These are phyloP conservation scores for Drosophila paranaensis DNA, from an alignment of 2,888 invertebrate genomes.

Conservation along the genomic window DNA sequence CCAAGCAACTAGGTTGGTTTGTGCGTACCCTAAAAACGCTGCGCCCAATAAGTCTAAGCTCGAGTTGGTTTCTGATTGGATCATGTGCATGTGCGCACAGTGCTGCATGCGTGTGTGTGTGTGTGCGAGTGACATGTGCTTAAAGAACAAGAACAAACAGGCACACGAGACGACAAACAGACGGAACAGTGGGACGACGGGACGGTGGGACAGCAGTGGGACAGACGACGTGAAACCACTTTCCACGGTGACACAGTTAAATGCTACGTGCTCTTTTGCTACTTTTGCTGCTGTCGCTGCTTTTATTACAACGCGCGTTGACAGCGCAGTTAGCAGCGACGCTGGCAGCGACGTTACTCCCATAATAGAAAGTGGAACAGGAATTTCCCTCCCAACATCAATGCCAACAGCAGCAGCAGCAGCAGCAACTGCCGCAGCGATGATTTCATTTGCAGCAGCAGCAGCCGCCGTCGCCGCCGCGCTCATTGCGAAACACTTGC, in stretches of 20 bases:
- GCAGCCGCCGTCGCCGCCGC: constrained; percentile 44
- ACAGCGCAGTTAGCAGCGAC: constrained; percentile 38
- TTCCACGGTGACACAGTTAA: constrained; percentile 82
- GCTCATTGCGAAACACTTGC: constrained; percentile 83
- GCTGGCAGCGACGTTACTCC: constrained; percentile 71
- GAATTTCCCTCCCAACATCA: constrained; percentile 79
- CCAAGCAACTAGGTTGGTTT: background rate
- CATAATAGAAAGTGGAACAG: constrained; percentile 84
- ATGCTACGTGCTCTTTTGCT: constrained; percentile 79
- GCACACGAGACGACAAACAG: constrained; percentile 42
- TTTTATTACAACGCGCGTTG: constrained; percentile 51
- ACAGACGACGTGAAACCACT: constrained; percentile 74
- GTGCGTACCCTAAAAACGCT: constrained; percentile 20
- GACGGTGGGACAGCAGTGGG: constrained; percentile 11
- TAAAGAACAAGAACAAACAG: constrained; percentile 56
- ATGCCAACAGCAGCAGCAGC: constrained; percentile 45
- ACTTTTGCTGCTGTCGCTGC: constrained; percentile 70
- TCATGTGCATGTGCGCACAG: constrained; percentile 1
- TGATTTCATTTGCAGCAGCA: constrained; percentile 76
- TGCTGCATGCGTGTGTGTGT: constrained; percentile 8
- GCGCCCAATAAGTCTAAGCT: constrained; percentile 42
- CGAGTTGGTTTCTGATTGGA: constrained; percentile 40
- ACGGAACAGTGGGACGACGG: constrained; percentile 7
- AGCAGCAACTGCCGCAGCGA: constrained; percentile 47
- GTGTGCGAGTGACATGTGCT: constrained; percentile 65